Conservation (phyloP, 2,888 invertebrate genomes). For the Agonopterix alstromeriana region DNA sequence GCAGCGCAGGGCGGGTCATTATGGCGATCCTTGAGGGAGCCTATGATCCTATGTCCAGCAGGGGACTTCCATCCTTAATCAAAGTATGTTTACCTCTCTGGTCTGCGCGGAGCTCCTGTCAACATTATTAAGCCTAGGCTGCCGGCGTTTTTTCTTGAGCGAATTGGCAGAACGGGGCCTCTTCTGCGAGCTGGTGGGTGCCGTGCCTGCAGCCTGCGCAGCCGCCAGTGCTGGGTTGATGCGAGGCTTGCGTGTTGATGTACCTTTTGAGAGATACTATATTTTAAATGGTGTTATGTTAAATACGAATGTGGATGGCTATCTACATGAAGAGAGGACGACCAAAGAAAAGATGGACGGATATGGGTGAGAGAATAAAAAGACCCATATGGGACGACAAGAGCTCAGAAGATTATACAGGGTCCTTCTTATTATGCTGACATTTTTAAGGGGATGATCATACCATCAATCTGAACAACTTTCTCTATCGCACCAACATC, state of each 20-base stretch:
- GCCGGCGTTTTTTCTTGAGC: slow-evolving; percentile 77
- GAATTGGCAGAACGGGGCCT: slow-evolving; percentile 73
- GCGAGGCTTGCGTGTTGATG: slow-evolving; percentile 93
- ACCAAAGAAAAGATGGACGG: slow-evolving; percentile 4
- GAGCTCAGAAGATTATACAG: too few species aligned
- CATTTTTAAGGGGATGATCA: too few species aligned
- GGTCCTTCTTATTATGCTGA: too few species aligned
- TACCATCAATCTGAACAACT: too few species aligned
- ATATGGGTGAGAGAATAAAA: too few species aligned
- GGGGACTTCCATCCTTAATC: background rate
- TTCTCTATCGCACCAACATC: too few species aligned
- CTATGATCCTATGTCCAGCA: too few species aligned
- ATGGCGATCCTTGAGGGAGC: too few species aligned
- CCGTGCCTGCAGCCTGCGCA: slow-evolving; percentile 88
- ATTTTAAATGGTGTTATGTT: slow-evolving; percentile 5
- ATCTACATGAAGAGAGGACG: slow-evolving; percentile 11
- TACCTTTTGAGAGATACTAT: slow-evolving; percentile 75
- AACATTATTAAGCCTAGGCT: slow-evolving; percentile 92
- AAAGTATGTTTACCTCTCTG: slow-evolving; percentile 82
- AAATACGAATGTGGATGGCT: slow-evolving; percentile 8
- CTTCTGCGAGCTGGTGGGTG: slow-evolving; percentile 67
- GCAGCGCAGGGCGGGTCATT: too few species aligned
- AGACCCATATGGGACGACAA: too few species aligned
- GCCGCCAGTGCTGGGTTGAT: slow-evolving; percentile 98
- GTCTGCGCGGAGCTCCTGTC: slow-evolving; percentile 95